Evolutionary conservation across 2,113 vertebrate species (phyloP).

Genomic region (Podiceps cristatus): DNA sequence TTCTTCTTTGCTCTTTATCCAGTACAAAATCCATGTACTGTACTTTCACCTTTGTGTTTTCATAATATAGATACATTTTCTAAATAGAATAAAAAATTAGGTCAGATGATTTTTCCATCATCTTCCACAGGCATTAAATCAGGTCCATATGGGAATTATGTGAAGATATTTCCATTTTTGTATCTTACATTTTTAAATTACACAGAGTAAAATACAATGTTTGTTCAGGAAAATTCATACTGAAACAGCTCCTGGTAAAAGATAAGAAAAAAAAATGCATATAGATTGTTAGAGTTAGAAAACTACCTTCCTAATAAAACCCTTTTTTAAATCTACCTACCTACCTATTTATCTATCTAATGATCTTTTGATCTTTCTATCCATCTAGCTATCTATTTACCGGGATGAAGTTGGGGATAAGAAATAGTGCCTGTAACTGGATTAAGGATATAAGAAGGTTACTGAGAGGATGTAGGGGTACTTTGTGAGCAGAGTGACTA

Average conservation of each 20-base stretch:
- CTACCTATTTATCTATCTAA: no score
- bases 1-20: not conserved
- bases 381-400: not conserved
- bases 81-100: not conserved
- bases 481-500: not conserved
- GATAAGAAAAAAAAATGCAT: not conserved
- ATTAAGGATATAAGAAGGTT: constrained; percentile 39
- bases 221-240: not conserved
- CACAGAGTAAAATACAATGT: not conserved
- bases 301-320: not conserved
- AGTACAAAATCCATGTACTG: not conserved
- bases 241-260: not conserved
- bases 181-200: not conserved
- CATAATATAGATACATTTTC: not conserved
- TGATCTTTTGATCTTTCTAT: not conserved
- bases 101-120: not conserved
- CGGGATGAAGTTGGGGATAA: not conserved
- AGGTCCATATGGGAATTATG: not conserved
- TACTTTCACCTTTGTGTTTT: not conserved
- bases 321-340: not conserved
- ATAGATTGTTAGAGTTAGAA: not conserved
- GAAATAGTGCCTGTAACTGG: not conserved
- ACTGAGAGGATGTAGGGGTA: not conserved
- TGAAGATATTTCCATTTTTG: not conserved
- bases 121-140: not conserved